A percentile compares a stretch with the other conserved stretches of the same genome.
These are phyloP conservation scores for Prochilodus magdalenae DNA, from an alignment of 2,113 vertebrate species.

Conservation along the genomic window DNA sequence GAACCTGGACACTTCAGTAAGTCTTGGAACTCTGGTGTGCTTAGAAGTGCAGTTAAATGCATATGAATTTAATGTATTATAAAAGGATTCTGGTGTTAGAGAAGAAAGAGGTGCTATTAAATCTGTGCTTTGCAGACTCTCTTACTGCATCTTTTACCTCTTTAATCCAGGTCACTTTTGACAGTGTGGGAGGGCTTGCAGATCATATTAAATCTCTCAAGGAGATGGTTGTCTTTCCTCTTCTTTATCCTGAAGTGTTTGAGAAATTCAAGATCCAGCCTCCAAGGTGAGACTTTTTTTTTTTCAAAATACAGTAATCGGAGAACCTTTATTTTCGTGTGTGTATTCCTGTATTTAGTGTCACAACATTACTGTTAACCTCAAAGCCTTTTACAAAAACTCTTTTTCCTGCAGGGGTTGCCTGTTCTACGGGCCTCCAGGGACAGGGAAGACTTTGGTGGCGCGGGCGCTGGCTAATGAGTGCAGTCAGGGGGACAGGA, in stretches of 20 bases:
- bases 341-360: background rate
- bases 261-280: conserved; percentile 99
- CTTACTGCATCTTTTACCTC: background rate
- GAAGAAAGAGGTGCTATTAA: background rate
- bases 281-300: conserved; percentile 82
- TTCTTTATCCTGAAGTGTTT: conserved; percentile 97
- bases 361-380: background rate
- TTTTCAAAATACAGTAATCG: no score
- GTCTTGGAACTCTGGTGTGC: conserved; percentile 50
- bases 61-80: no score
- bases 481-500: conserved; percentile 96
- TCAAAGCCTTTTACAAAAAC: background rate
- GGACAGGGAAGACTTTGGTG: conserved; percentile 98
- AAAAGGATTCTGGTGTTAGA: background rate
- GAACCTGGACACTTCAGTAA: conserved; percentile 93
- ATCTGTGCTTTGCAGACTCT: background rate
- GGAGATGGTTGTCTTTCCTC: conserved; percentile 99
- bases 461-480: conserved; percentile 97
- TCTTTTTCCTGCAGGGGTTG: conserved; percentile 86
- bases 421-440: conserved; percentile 97
- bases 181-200: conserved; percentile 93
- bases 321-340: no score
- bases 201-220: conserved; percentile 96
- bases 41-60: background rate
- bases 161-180: conserved; percentile 87